Base-by-base conservation (phyloP, 2,888 invertebrate genomes). In the Corbicula japonica region DNA sequence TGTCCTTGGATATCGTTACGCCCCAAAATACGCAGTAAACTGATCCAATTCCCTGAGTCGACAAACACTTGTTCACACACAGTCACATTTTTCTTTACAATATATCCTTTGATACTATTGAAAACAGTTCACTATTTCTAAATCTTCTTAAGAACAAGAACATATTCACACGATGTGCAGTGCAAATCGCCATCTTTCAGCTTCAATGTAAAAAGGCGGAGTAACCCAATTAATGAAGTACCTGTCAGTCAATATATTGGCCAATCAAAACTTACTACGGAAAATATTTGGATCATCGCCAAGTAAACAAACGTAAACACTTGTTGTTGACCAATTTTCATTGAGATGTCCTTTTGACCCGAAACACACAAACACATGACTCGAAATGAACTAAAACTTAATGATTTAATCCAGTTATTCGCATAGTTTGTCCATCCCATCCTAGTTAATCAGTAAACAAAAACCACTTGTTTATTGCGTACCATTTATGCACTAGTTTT, bases 111-210 rank as follows among this genome's bases (percentile, higher is more conserved):
- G 34, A 18, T 65, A 50, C 4, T 26, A 35, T 46, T 6, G 46
- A 56, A 46, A 50, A 54, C 32, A 32, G 56, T 60, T 35, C 52
- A 52, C 34, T 50, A 54, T 18, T 21, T 32, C 26, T 18, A 50
- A 23, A 66, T 76, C 41, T 46, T 21, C 32, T 18, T 38, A 52
- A 41, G 30, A 61, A 70, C 52, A 50, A 21, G 28, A 62, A 65
- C 38, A 76, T 58, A 65, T 65, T 52, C 66, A 50, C 68, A 77
- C 71, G 71, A 68, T 68, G 46, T 72, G 66, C 52, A 65, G 41
- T 61, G 61, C 65, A 58, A 65, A 83, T 84, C 86, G 86, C 86
- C 86, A 86, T 86, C 86, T 84, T 85, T 65, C 74, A 75, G 79
- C 80, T 72, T 78, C 73, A 71, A 83, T 76, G 68, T 72, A 65